Evolutionary conservation across 2,113 vertebrate genomes (phyloP), one percentile per base, ranked within the genome.

Genomic region (Psettodes erumei): DNA sequence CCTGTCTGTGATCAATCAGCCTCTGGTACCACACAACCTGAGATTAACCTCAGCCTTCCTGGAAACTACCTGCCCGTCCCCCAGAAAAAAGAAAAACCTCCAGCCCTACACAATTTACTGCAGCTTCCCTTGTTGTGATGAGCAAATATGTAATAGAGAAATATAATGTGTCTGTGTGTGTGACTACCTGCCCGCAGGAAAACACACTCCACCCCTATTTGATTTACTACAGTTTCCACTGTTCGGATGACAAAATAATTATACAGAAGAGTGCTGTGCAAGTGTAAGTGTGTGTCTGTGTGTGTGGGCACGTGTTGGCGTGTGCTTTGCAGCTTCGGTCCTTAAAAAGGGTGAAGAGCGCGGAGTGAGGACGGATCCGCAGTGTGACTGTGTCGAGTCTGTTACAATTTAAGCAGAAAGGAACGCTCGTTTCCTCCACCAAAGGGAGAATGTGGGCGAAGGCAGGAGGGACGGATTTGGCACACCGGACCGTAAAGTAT

Each of bases 1-100:
- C 91, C 86, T 89, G 87, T 84, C 91, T 91, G 89, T 73, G 91
- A 93, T 92, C 89, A 93, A 93, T 93, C 91, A 92, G 91, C 89
- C 87, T 63, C 70, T 82, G 78, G 85, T 84, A n/a, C 77, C 72
- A 84, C 75, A 88, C 88, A 88, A 86, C 88, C 86, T 76, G 73
- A 71, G 79, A 86, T 89, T 89, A 87, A 85, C 83, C 78, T 75
- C 82, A 82, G 79, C 35, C 62, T 61, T 68, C 59, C 51, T 87
- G 86, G 79, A 88, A 88, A 78, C 83, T 82, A 90, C 86, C 86
- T 87, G 81, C 53, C 72, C 75, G 45, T 35, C 54, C 61, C 55
- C 50, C 18, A 51, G 35, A 80, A 79, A 83, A 79, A n/a, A n/a
- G n/a, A n/a, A n/a, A n/a, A 81, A 75, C 56, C 38, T 48, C 71